Percentiles rank a stretch among this genome's conserved stretches.
Evolutionary conservation across 1,140 invertebrate genomes (phyloP).

Genomic region (Conus betulinus): DNA sequence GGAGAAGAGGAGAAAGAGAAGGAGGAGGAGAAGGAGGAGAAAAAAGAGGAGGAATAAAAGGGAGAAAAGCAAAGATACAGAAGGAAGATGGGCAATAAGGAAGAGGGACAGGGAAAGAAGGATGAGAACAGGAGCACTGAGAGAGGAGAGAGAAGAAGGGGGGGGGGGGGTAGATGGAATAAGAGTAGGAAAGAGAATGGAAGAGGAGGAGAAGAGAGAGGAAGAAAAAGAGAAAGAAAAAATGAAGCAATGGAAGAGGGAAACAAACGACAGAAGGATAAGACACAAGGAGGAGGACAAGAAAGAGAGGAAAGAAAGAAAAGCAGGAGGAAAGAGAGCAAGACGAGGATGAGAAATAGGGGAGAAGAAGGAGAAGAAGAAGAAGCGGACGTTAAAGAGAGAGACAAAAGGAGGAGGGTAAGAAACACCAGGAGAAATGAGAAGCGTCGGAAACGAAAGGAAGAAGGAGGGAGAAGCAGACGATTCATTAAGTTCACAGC

Average conservation of each 20-base stretch:
- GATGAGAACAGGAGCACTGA: background rate
- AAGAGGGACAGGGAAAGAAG: background rate
- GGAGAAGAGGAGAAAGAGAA: no score
- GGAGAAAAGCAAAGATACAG: no score
- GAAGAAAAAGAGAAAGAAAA: background rate
- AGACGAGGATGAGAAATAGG: background rate
- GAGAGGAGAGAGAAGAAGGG: background rate
- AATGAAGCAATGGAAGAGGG: background rate
- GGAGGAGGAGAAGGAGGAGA: no score
- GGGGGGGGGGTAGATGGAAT: background rate
- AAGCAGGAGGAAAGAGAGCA: background rate
- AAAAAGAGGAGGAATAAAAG: no score
- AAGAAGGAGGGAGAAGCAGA: no score
- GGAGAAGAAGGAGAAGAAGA: no score
- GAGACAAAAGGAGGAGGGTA: no score
- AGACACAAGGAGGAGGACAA: background rate
- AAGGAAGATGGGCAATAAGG: no score
- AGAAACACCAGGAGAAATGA: no score
- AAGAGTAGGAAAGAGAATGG: background rate
- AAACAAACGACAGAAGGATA: background rate
- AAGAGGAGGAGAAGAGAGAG: background rate
- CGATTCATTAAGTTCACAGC: no score
- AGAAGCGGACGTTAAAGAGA: no score
- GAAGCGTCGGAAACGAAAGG: no score
- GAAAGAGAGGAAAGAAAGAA: background rate